phyloP scores from a whole-genome alignment of 2,888 invertebrate species.

The Epinotia brunnichana region DNA sequence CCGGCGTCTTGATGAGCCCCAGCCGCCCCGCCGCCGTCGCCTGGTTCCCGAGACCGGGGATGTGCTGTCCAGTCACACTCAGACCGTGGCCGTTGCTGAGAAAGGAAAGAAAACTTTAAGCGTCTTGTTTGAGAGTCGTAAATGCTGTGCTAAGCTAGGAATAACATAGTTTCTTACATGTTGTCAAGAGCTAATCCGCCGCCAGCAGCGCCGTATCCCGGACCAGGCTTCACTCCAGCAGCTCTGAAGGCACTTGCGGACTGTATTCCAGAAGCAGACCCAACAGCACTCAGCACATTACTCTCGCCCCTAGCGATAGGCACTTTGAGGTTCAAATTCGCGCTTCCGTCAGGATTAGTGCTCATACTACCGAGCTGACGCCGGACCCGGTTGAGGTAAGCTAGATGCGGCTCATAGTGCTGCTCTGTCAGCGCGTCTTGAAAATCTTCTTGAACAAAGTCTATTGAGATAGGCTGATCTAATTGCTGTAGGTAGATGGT shows the following conservation, averaged over 20 bases:
- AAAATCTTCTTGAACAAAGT: slow-evolving; percentile 21
- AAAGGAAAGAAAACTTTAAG: not conserved
- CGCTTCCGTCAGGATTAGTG: slow-evolving; percentile 46
- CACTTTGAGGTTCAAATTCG: slow-evolving; percentile 43
- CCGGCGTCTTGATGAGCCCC: slow-evolving; percentile 47
- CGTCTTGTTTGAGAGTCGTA: not conserved
- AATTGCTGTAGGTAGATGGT: slow-evolving; percentile 8
- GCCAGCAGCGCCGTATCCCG: slow-evolving; percentile 52
- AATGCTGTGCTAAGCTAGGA: not conserved
- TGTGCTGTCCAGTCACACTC: slow-evolving; percentile 46
- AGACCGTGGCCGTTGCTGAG: slow-evolving; percentile 45
- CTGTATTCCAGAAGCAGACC: slow-evolving; percentile 37
- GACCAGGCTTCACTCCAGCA: slow-evolving; percentile 46
- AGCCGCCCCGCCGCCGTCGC: slow-evolving; percentile 48
- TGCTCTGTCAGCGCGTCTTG: slow-evolving; percentile 15
- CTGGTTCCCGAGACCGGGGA: slow-evolving; percentile 50
- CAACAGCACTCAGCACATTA: slow-evolving; percentile 45
- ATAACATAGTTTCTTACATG: slow-evolving; percentile 54
- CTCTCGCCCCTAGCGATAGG: slow-evolving; percentile 45
- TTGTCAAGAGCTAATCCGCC: slow-evolving; percentile 61
- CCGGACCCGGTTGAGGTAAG: slow-evolving; percentile 31
- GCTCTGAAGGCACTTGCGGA: slow-evolving; percentile 48
- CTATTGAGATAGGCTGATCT: slow-evolving; percentile 6
- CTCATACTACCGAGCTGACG: slow-evolving; percentile 40
- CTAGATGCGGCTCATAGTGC: slow-evolving; percentile 20